phyloP scores from a whole-genome alignment of 2,113 vertebrate species.

The Calyptommatus sinebrachiatus region DNA sequence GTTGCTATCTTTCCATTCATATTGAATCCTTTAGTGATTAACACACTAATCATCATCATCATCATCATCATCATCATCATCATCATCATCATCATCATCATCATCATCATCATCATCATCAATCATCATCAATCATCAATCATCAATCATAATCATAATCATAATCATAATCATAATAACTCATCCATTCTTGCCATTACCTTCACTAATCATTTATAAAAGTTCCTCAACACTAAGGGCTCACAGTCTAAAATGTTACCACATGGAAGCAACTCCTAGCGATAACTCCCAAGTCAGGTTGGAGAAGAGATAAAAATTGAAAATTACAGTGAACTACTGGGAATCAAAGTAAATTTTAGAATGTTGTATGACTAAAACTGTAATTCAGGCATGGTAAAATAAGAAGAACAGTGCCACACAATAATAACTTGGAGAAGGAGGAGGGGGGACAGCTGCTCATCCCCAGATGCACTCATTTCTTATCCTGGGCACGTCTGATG shows the following conservation, averaged over 20 bases:
- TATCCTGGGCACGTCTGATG: slow-evolving; percentile 3
- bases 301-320: background rate
- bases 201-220: background rate
- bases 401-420: background rate
- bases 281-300: background rate
- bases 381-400: background rate
- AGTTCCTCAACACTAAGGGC: background rate
- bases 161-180: too few relatives aligned
- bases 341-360: background rate
- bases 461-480: background rate
- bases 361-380: background rate
- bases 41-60: too few relatives aligned
- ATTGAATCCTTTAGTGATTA: background rate
- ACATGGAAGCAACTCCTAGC: background rate
- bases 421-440: background rate
- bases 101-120: too few relatives aligned
- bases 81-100: too few relatives aligned
- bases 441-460: background rate
- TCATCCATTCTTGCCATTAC: background rate
- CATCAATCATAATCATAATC: too few relatives aligned
- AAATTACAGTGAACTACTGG: background rate
- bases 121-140: too few relatives aligned
- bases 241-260: background rate
- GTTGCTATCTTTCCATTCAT: background rate
- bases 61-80: too few relatives aligned